Evolutionary conservation across 2,797 vertebrate genomes (phyloP), one percentile per base, ranked within the genome.

Genomic region (Clarias pachynema): DNA sequence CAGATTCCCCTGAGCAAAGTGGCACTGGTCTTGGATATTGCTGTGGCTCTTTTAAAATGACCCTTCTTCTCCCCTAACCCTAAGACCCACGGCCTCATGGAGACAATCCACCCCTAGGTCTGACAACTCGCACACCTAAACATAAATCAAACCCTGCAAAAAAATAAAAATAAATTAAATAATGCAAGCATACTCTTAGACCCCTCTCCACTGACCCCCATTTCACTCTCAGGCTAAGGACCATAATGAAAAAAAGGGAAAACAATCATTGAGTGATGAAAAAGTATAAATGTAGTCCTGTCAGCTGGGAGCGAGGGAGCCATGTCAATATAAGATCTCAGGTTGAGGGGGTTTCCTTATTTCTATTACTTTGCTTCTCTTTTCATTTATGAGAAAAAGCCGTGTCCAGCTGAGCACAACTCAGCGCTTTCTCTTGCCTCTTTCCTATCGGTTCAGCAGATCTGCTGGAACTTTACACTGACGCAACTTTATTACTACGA

Each of bases 1-100:
- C 68, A 87, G 69, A 29, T 82, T 72, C 79, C 74, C 88, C 82
- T 80, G 85, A 91, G 85, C 87, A 91, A 88, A 87, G 85, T 85
- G 31, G 74, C 49, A 24, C 79, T 72, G 57, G 73, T 82, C 57
- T 84, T 73, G 80, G 83, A 84, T 84, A 60, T 79, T 82, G 83
- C 85, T 68, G 83, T 84, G 87, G 91, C 86, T 91, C 34, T 91
- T 88, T 92, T 79, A 81, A 85, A 87, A 87, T 24, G 87, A 92
- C 57, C 85, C 87, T 88, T 87, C 85, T 88, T 90, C 89, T 79
- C 81, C 65, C 83, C 82, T 40, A 63, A 83, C 75, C 56, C 78
- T 22, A 85, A 82, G 84, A 86, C 82, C 72, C 83, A 65, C 4
- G 83, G 86, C 88, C 87, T 88, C 87, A 90, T 86, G 88, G 84